A percentile compares a stretch with the other conserved stretches of the same genome.
Evolutionary conservation across 2,888 invertebrate species (phyloP).

Genomic region (Leptopterna dolabrata): DNA sequence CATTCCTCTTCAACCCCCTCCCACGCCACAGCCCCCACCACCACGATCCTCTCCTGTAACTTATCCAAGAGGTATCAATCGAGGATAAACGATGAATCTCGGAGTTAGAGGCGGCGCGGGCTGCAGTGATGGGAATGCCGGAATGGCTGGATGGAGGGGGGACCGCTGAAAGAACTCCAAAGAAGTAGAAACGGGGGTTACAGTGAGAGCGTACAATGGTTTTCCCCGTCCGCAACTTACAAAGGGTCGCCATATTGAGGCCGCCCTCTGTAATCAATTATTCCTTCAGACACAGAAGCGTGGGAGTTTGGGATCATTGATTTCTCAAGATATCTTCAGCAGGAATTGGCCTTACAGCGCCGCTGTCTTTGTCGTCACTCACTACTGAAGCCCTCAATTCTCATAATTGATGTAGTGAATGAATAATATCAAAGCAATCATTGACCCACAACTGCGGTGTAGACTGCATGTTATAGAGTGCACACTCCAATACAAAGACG

Average conservation of each 20-base stretch:
- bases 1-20: background rate
- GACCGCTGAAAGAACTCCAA: background rate
- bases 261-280: constrained; percentile 7
- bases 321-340: background rate
- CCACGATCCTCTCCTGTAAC: background rate
- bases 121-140: too few species aligned
- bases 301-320: constrained; percentile 7
- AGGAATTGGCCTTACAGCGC: background rate
- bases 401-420: too few species aligned
- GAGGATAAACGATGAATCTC: constrained; percentile 18
- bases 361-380: too few species aligned
- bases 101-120: background rate
- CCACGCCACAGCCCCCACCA: background rate
- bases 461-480: too few species aligned
- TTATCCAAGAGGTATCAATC: constrained; percentile 21
- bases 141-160: background rate
- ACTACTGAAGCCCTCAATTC: too few species aligned
- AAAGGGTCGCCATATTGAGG: background rate
- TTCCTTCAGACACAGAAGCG: constrained; percentile 7
- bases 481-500: too few species aligned
- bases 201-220: background rate
- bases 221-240: background rate
- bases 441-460: too few species aligned
- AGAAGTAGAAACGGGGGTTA: background rate
- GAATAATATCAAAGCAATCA: too few species aligned